Conservation (phyloP, 2,113 vertebrate genomes). For the Pholis gunnellus region DNA sequence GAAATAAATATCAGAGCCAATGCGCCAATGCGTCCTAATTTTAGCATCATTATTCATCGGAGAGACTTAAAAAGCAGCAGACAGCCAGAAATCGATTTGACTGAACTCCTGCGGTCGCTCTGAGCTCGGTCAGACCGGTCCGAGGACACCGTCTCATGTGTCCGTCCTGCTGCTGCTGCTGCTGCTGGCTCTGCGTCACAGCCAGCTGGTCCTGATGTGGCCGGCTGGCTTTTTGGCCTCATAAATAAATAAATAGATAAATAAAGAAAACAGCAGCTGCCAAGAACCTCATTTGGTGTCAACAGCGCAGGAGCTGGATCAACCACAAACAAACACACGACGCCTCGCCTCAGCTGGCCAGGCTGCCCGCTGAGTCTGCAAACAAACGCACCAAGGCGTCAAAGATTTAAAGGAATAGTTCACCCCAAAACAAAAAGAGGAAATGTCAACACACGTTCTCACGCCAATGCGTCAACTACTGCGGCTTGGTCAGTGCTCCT, state of each 20-base stretch:
- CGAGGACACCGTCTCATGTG: background rate
- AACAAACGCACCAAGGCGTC: background rate
- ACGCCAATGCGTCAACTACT: too few species aligned
- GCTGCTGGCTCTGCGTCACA: background rate
- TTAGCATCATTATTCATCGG: slow-evolving; percentile 7
- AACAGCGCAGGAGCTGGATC: slow-evolving; percentile 6
- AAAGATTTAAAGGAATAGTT: background rate
- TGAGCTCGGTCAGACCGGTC: slow-evolving; percentile 23
- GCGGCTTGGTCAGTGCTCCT: too few species aligned
- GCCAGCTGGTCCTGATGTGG: slow-evolving; percentile 21
- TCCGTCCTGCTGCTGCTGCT: slow-evolving; percentile 3
- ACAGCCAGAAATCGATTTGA: slow-evolving; percentile 22
- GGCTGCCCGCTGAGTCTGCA: background rate
- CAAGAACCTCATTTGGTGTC: slow-evolving; percentile 12
- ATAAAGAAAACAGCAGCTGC: background rate
- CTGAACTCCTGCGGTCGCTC: slow-evolving; percentile 14
- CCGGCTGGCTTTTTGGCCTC: slow-evolving; percentile 12
- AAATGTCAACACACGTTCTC: too few species aligned
- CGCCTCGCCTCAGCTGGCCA: background rate
- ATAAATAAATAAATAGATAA: too few species aligned
- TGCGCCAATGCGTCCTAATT: too few species aligned
- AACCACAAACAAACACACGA: background rate
- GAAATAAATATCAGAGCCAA: slow-evolving; percentile 28
- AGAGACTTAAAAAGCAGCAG: slow-evolving; percentile 20
- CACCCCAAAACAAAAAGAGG: background rate